phyloP scores from a whole-genome alignment of 2,888 invertebrate genomes.

The Diloba caeruleocephala region DNA sequence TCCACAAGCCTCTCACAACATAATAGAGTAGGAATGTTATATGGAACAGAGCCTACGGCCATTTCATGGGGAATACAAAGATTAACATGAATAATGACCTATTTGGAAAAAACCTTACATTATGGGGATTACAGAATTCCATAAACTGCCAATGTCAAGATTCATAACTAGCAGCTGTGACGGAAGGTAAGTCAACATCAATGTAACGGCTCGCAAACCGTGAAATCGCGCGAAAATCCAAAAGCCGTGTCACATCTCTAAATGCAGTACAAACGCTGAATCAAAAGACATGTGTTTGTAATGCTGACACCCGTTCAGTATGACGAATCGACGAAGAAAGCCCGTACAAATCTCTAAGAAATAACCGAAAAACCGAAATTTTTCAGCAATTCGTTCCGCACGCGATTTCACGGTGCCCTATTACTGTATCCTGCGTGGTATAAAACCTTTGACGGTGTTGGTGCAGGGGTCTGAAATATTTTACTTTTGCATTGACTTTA shows the following conservation, averaged over 20 bases:
- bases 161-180: constrained; percentile 85
- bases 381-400: constrained; percentile 87
- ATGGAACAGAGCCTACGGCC: too few relatives aligned
- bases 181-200: constrained; percentile 89
- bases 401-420: constrained; percentile 85
- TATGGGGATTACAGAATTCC: constrained; percentile 38
- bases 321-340: constrained; percentile 87
- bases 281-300: constrained; percentile 87
- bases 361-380: constrained; percentile 90
- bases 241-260: constrained; percentile 80
- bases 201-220: constrained; percentile 84
- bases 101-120: constrained; percentile 19
- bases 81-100: constrained; percentile 46
- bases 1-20: too few relatives aligned
- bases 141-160: constrained; percentile 48
- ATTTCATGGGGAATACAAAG: neutral
- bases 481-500: constrained; percentile 2
- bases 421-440: constrained; percentile 72
- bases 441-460: constrained; percentile 53
- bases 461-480: constrained; percentile 37
- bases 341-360: constrained; percentile 89
- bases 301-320: constrained; percentile 87
- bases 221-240: constrained; percentile 87
- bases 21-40: too few relatives aligned
- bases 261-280: constrained; percentile 74